Conservation (phyloP, 1,140 invertebrate genomes). For the Camponotus vicinus region DNA sequence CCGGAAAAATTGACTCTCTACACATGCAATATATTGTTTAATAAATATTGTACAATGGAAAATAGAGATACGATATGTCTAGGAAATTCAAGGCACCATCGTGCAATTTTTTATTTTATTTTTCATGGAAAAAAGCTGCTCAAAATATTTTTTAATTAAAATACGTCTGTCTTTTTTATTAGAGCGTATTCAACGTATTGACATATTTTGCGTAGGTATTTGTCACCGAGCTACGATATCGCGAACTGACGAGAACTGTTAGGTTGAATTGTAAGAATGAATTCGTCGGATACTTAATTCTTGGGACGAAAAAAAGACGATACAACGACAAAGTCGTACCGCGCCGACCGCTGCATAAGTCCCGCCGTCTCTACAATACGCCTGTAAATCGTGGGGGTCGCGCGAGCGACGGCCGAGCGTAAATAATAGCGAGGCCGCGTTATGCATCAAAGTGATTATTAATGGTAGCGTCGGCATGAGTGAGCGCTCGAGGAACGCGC, state of each 20-base stretch:
- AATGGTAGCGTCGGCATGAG: slow-evolving; percentile 81
- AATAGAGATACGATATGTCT: background rate
- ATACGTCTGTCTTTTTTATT: background rate
- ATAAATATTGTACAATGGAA: background rate
- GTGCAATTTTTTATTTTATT: background rate
- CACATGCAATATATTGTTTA: background rate
- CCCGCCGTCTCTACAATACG: slow-evolving; percentile 73
- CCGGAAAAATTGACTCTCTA: background rate
- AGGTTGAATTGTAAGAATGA: slow-evolving; percentile 1
- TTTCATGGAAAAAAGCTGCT: background rate
- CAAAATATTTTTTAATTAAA: background rate
- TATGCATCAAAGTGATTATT: slow-evolving; percentile 84
- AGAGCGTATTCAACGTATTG: background rate
- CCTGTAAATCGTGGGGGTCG: slow-evolving; percentile 74
- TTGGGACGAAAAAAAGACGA: background rate
- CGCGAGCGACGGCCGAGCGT: slow-evolving; percentile 67
- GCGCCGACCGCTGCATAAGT: slow-evolving; percentile 45
- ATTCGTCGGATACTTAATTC: slow-evolving; percentile 53
- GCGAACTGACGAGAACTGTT: background rate
- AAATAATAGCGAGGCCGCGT: slow-evolving; percentile 79
- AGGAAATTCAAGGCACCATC: background rate
- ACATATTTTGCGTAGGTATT: background rate
- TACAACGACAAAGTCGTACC: slow-evolving; percentile 43
- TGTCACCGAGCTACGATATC: background rate
- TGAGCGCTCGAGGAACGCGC: slow-evolving; percentile 74